Evolutionary conservation across 1,140 invertebrate genomes (phyloP).

Genomic region (Muscidifurax raptorellus): DNA sequence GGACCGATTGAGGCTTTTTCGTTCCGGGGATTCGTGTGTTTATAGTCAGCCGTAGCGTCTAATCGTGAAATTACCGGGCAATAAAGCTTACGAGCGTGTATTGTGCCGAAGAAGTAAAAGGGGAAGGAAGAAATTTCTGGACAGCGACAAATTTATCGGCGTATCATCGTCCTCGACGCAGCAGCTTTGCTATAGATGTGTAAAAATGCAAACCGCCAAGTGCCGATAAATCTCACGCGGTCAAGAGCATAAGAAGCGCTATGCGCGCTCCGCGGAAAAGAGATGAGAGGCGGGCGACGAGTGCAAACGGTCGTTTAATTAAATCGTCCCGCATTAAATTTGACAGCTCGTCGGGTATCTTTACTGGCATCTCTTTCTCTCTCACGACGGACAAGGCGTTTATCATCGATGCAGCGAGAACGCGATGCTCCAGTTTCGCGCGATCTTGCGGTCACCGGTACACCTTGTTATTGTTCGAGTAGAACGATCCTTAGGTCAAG

Average conservation of each 20-base stretch:
- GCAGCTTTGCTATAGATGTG: conserved; percentile 15
- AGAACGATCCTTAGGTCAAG: too few species aligned
- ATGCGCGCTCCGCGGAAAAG: neutral
- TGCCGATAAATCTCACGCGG: conserved; percentile 33
- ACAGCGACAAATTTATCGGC: neutral
- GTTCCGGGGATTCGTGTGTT: too few species aligned
- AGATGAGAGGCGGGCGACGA: conserved; percentile 8
- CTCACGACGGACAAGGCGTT: conserved; percentile 14
- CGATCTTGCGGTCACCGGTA: neutral
- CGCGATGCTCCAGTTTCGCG: conserved; percentile 36
- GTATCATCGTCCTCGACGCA: neutral
- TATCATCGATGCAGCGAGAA: conserved; percentile 16
- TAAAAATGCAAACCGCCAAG: conserved; percentile 36
- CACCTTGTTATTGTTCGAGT: too few species aligned
- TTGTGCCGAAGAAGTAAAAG: too few species aligned
- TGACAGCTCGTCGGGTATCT: conserved; percentile 33
- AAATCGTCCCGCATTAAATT: conserved; percentile 46
- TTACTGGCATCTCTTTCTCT: neutral
- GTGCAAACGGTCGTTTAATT: conserved; percentile 36
- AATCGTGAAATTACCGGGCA: too few species aligned
- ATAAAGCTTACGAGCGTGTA: neutral
- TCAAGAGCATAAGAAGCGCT: conserved; percentile 19
- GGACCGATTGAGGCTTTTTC: neutral
- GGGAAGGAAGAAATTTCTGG: neutral
- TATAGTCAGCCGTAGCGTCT: too few species aligned